Conservation (phyloP, 2,113 vertebrate species). For the Thomomys bottae region DNA sequence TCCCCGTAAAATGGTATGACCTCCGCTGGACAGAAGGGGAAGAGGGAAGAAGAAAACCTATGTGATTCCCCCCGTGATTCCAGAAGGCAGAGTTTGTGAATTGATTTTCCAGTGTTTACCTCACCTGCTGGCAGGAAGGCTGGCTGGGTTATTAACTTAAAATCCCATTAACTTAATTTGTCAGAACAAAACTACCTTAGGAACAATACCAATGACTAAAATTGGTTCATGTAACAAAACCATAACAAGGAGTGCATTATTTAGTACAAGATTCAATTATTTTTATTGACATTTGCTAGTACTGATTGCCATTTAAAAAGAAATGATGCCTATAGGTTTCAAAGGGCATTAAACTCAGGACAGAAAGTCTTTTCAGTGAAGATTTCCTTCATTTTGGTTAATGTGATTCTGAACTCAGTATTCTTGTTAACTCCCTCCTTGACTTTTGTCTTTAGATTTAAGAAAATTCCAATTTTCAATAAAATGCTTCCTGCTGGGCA, state of each 20-base stretch:
- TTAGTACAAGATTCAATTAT: slow-evolving; percentile 75
- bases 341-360: slow-evolving; percentile 62
- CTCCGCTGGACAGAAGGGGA: slow-evolving; percentile 39
- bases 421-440: neutral
- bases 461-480: slow-evolving; percentile 52
- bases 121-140: slow-evolving; percentile 70
- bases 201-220: slow-evolving; percentile 73
- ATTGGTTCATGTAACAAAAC: slow-evolving; percentile 74
- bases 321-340: slow-evolving; percentile 71
- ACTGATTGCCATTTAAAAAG: slow-evolving; percentile 75
- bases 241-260: slow-evolving; percentile 72
- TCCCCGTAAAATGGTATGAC: slow-evolving; percentile 44
- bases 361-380: slow-evolving; percentile 61
- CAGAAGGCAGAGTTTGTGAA: slow-evolving; percentile 61
- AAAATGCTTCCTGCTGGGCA: neutral
- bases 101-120: slow-evolving; percentile 67
- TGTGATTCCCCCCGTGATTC: slow-evolving; percentile 65
- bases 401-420: slow-evolving; percentile 63
- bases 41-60: slow-evolving; percentile 52
- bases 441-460: slow-evolving; percentile 41
- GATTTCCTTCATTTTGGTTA: slow-evolving; percentile 70
- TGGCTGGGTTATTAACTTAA: slow-evolving; percentile 78
- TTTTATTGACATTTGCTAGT: slow-evolving; percentile 70
- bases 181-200: slow-evolving; percentile 78
- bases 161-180: slow-evolving; percentile 76